Evolutionary conservation across 1,140 invertebrate species (phyloP).

Genomic region (Steinernema feltiae): DNA sequence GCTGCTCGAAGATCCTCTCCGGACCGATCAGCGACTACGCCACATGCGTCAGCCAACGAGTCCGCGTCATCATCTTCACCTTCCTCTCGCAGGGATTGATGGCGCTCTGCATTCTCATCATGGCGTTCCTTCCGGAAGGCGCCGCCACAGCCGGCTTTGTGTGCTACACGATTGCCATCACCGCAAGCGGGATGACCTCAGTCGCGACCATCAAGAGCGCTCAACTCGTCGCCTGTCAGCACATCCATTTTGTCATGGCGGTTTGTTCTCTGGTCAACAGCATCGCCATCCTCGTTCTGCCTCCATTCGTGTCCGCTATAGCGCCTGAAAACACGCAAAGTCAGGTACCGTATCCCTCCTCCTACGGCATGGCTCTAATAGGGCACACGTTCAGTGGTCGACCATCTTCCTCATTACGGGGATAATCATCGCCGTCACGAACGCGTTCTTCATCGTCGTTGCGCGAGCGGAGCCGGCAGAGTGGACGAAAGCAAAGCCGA

Average conservation of each 20-base stretch:
- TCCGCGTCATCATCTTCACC: not conserved
- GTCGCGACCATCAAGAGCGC: not conserved
- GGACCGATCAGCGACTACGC: constrained; percentile 9
- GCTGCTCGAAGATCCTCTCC: not conserved
- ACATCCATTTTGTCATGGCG: constrained; percentile 8
- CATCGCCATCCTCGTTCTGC: not conserved
- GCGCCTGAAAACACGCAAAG: not conserved
- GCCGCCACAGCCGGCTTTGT: not conserved
- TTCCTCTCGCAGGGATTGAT: not conserved
- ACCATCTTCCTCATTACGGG: not conserved
- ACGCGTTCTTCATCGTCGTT: not conserved
- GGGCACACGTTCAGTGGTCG: not conserved
- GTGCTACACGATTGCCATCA: constrained; percentile 1
- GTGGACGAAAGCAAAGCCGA: not conserved
- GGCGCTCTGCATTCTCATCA: not conserved
- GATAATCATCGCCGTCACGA: not conserved
- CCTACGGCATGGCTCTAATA: not conserved
- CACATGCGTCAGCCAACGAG: not conserved
- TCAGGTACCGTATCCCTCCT: not conserved
- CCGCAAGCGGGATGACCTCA: not conserved
- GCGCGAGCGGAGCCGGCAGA: not conserved
- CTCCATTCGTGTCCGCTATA: not conserved
- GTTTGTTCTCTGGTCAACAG: not conserved
- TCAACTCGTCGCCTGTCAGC: constrained; percentile 1
- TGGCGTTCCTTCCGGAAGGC: constrained; percentile 1